phyloP scores from a whole-genome alignment of 2,113 vertebrate species.

The Peromyscus maniculatus region DNA sequence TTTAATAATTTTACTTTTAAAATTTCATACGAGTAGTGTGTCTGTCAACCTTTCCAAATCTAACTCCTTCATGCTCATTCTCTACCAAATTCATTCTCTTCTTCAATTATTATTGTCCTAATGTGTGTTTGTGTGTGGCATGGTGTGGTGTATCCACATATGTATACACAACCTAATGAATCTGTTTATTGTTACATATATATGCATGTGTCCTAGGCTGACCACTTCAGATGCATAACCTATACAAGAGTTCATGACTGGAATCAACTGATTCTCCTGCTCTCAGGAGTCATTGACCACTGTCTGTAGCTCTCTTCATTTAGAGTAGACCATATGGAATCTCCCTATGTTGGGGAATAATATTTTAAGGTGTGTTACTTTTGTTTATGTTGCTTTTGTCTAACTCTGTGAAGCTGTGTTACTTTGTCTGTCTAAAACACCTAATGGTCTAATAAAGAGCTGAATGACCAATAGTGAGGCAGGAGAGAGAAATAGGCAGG shows the following conservation, averaged over 20 bases:
- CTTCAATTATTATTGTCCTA: background rate
- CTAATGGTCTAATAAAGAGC: no score
- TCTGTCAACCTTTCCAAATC: background rate
- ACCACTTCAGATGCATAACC: background rate
- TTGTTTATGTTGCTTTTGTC: no score
- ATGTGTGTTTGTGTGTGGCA: background rate
- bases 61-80: background rate
- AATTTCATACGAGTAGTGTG: background rate
- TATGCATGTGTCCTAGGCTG: background rate
- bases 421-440: no score
- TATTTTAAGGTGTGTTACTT: no score
- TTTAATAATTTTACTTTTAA: background rate
- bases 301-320: background rate
- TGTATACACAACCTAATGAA: background rate
- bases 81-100: background rate
- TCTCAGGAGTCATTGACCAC: background rate
- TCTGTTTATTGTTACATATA: background rate
- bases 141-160: background rate
- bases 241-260: background rate
- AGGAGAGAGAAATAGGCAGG: no score
- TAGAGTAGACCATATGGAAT: background rate
- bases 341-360: background rate
- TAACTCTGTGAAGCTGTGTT: no score
- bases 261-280: background rate
- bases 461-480: no score